phyloP scores from a whole-genome alignment of 2,888 invertebrate genomes.

The Iselma pallidipennis region DNA sequence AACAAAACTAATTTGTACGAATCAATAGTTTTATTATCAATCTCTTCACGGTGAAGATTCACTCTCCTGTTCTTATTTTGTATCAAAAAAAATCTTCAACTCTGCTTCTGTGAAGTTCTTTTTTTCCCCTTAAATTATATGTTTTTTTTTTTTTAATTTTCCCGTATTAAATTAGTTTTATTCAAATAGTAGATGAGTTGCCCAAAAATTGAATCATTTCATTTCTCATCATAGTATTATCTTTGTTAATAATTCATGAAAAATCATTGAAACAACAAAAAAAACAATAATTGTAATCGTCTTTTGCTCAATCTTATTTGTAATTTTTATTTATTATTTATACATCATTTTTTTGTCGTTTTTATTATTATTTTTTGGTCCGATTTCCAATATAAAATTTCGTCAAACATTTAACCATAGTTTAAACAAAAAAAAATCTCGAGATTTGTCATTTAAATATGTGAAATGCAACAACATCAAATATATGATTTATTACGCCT shows the following conservation, averaged over 20 bases:
- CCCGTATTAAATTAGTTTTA: neutral
- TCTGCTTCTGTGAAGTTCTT: neutral
- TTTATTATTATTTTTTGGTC: slow-evolving; percentile 21
- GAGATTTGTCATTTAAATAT: slow-evolving; percentile 14
- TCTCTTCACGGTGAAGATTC: neutral
- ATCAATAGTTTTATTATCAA: neutral
- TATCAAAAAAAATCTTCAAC: neutral
- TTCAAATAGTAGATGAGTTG: neutral
- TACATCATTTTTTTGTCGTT: slow-evolving; percentile 3
- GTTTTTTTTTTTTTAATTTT: neutral
- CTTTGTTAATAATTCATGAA: neutral
- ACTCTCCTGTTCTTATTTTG: neutral
- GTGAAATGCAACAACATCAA: slow-evolving; percentile 9
- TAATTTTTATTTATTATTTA: slow-evolving; percentile 15
- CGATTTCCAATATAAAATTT: slow-evolving; percentile 16
- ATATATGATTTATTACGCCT: slow-evolving; percentile 15
- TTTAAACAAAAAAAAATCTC: slow-evolving; percentile 18
- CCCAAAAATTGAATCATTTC: neutral
- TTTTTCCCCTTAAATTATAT: too few relatives aligned
- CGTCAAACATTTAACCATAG: slow-evolving; percentile 3
- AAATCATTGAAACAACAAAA: neutral
- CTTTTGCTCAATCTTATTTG: slow-evolving; percentile 12
- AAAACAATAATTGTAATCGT: neutral
- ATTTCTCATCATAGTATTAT: neutral
- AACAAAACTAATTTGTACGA: neutral